Percentiles rank a stretch among this genome's conserved stretches.
Conservation (phyloP, 2,888 invertebrate genomes). For the Nyleta sp. region DNA sequence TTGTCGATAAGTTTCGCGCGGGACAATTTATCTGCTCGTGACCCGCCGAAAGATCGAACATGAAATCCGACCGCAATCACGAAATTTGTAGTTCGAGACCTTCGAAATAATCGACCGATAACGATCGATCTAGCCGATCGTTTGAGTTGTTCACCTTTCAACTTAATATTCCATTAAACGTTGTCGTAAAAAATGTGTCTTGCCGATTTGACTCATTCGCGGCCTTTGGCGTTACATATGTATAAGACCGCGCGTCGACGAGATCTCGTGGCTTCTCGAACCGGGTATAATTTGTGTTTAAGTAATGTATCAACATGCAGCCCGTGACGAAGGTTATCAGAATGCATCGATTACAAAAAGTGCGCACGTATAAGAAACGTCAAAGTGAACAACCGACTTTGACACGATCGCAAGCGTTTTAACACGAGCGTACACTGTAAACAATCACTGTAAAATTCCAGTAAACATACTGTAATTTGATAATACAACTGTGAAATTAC, state of each 20-base stretch:
- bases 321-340: constrained; percentile 49
- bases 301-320: constrained; percentile 53
- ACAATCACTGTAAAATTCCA: too few relatives aligned
- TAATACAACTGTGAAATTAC: too few relatives aligned
- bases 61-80: constrained; percentile 14
- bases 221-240: constrained; percentile 9
- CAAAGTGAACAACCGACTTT: constrained; percentile 74
- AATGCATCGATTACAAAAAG: constrained; percentile 55
- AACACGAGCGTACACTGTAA: background rate
- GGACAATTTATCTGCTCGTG: background rate
- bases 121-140: too few relatives aligned
- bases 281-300: constrained; percentile 38
- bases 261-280: constrained; percentile 16
- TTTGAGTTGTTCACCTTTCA: constrained; percentile 11
- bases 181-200: constrained; percentile 16
- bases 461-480: too few relatives aligned
- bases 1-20: constrained; percentile 3
- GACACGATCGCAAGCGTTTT: constrained; percentile 67
- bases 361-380: constrained; percentile 61
- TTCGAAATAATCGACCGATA: too few relatives aligned
- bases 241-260: constrained; percentile 1
- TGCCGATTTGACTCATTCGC: constrained; percentile 17
- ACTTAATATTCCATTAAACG: constrained; percentile 10
- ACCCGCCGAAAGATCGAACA: constrained; percentile 12
- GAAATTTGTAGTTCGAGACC: background rate